phyloP scores from a whole-genome alignment of 2,797 vertebrate genomes.

The Zonotrichia albicollis region DNA sequence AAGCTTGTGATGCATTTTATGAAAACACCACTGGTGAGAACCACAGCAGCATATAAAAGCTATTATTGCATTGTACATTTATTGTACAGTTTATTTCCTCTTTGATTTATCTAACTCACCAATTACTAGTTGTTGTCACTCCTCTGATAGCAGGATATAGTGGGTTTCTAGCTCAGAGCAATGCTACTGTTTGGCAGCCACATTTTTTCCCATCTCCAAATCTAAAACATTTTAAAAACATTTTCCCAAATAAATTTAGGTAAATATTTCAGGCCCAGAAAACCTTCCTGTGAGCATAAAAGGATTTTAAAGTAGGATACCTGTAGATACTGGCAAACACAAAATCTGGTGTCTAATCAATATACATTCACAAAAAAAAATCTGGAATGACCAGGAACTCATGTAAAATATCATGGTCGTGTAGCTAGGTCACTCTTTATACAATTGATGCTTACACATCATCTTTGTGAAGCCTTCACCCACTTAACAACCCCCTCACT shows the following conservation, averaged over 20 bases:
- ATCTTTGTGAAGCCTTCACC: background rate
- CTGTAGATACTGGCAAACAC: background rate
- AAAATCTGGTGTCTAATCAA: background rate
- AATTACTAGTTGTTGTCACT: slow-evolving; percentile 18
- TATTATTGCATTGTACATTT: slow-evolving; percentile 28
- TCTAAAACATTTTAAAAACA: background rate
- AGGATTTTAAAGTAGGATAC: background rate
- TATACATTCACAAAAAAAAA: background rate
- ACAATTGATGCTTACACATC: background rate
- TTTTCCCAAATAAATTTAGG: background rate
- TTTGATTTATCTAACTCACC: slow-evolving; percentile 44
- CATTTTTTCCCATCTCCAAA: background rate
- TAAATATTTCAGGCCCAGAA: background rate
- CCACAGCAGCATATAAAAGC: slow-evolving; percentile 33
- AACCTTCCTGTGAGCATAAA: background rate
- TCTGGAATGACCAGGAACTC: background rate
- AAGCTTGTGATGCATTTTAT: slow-evolving; percentile 34
- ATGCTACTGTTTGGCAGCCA: background rate
- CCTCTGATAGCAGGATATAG: background rate
- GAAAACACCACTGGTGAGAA: slow-evolving; percentile 54
- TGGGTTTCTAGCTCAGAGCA: background rate
- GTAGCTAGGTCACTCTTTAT: background rate
- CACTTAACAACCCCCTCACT: background rate
- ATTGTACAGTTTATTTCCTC: slow-evolving; percentile 39
- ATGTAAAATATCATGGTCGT: accelerated